phyloP scores from a whole-genome alignment of 2,113 vertebrate genomes.

The Myotis davidii region DNA sequence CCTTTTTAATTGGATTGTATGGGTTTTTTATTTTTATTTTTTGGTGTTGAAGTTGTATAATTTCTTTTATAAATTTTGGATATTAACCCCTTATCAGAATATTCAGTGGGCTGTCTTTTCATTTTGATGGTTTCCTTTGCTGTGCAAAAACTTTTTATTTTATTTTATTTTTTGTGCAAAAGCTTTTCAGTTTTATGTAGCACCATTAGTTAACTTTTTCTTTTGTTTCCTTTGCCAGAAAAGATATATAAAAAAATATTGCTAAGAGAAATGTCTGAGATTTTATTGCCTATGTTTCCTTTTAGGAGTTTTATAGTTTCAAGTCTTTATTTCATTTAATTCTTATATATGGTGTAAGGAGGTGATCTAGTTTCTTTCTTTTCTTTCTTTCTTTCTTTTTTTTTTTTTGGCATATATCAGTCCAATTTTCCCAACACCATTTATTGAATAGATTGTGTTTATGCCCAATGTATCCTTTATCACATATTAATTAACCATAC shows the following conservation, averaged over 20 bases:
- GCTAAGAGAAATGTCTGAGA: background rate
- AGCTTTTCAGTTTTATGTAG: background rate
- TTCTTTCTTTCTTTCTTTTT: no score
- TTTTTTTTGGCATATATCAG: background rate
- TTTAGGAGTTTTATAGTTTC: background rate
- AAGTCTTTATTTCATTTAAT: background rate
- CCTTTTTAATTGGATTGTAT: no score
- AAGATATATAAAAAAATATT: background rate
- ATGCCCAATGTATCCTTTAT: background rate
- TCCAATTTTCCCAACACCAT: background rate
- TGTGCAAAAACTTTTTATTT: background rate
- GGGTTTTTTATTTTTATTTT: background rate
- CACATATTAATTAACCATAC: background rate
- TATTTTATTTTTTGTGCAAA: no score
- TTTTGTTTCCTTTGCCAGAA: background rate
- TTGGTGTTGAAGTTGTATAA: background rate
- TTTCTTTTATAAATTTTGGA: background rate
- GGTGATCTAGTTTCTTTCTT: background rate
- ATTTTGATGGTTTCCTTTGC: background rate
- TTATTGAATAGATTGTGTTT: background rate
- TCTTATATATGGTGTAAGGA: background rate
- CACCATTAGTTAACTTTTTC: background rate
- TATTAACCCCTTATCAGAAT: background rate
- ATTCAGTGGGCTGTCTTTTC: background rate
- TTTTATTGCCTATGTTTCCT: background rate